phyloP scores from a whole-genome alignment of 2,888 invertebrate species.

The Tridacna gigas region DNA sequence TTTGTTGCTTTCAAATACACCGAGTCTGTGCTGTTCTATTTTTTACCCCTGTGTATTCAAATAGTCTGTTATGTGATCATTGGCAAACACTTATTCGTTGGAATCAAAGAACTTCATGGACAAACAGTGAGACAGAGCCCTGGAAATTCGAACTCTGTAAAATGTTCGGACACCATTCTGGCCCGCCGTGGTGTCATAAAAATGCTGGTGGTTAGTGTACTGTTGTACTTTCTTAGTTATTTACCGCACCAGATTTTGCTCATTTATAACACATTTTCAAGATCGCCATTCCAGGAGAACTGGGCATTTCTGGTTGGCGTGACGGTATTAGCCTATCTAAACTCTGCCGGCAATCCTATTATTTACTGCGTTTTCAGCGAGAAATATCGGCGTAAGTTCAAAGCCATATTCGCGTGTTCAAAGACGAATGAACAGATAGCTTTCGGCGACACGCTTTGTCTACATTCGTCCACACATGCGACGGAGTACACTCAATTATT shows the following conservation, averaged over 20 bases:
- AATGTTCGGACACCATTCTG: slow-evolving; percentile 78
- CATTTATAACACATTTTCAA: slow-evolving; percentile 82
- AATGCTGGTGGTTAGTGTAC: slow-evolving; percentile 85
- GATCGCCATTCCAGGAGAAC: slow-evolving; percentile 78
- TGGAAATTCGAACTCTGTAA: slow-evolving; percentile 60
- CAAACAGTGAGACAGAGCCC: slow-evolving; percentile 61
- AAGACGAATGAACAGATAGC: slow-evolving; percentile 5
- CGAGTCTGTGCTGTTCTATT: slow-evolving; percentile 83
- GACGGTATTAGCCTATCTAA: slow-evolving; percentile 84
- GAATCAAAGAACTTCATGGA: slow-evolving; percentile 79
- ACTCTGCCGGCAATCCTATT: slow-evolving; percentile 85
- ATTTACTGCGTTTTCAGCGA: slow-evolving; percentile 85
- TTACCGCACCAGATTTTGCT: slow-evolving; percentile 85
- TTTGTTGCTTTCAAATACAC: slow-evolving; percentile 80
- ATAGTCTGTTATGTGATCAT: slow-evolving; percentile 83
- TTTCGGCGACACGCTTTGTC: slow-evolving; percentile 47
- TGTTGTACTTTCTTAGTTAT: slow-evolving; percentile 86
- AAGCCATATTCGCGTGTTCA: slow-evolving; percentile 73
- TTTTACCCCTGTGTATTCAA: slow-evolving; percentile 84
- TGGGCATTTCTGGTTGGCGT: slow-evolving; percentile 83
- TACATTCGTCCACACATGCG: slow-evolving; percentile 53
- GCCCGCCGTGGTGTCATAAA: slow-evolving; percentile 85
- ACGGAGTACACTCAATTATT: slow-evolving; percentile 60
- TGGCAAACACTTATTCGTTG: slow-evolving; percentile 81
- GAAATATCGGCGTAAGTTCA: slow-evolving; percentile 82